Conservation (phyloP, 2,888 invertebrate genomes). For the Eristalis tenax region DNA sequence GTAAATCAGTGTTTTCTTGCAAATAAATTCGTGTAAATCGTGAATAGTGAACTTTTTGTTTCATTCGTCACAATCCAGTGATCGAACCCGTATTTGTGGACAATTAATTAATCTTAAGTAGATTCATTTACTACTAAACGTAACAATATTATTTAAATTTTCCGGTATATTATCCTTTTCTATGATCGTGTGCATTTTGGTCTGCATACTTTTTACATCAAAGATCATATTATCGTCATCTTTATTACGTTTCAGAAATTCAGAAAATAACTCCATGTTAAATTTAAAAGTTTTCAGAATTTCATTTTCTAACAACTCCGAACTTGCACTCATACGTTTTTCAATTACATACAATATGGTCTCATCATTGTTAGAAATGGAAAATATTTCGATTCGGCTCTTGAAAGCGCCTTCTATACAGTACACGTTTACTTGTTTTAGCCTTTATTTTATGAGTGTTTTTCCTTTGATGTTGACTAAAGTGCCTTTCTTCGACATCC, state of each 20-base stretch:
- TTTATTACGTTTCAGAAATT: not conserved
- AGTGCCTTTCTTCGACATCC: not conserved
- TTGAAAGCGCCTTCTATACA: not conserved
- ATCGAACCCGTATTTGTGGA: too few species aligned
- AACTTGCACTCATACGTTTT: not conserved
- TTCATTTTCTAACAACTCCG: not conserved
- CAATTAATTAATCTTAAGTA: too few species aligned
- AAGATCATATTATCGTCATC: not conserved
- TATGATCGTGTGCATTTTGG: not conserved
- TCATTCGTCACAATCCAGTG: too few species aligned
- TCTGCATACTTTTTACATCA: not conserved
- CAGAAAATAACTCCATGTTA: constrained; percentile 5
- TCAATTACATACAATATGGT: not conserved
- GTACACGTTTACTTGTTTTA: not conserved
- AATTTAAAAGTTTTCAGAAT: not conserved
- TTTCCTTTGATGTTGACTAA: constrained; percentile 13
- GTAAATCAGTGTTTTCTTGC: too few species aligned
- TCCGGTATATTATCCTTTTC: not conserved
- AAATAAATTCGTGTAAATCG: too few species aligned
- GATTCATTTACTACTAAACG: too few species aligned
- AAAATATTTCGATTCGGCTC: not conserved
- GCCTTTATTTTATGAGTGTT: not conserved
- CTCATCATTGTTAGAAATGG: constrained; percentile 2
- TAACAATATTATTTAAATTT: not conserved
- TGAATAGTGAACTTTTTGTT: too few species aligned